These are phyloP conservation scores for Nyctereutes procyonoides DNA, from an alignment of 2,113 vertebrate genomes.

Conservation along the genomic window DNA sequence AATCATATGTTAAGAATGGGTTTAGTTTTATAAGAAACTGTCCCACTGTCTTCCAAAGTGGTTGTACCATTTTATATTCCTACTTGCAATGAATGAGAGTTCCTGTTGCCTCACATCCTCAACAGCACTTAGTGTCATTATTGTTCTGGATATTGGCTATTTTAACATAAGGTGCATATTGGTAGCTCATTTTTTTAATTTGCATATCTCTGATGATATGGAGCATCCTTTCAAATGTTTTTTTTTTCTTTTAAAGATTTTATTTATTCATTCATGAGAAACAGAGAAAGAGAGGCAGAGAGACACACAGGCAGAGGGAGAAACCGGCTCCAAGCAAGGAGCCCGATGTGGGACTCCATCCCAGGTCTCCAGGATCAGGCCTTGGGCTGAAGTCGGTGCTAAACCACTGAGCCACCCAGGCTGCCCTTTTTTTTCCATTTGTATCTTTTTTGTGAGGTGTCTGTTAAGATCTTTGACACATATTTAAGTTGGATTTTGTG, in stretches of 20 bases:
- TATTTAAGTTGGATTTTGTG: not conserved
- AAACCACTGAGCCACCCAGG: too few species aligned
- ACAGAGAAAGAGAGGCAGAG: too few species aligned
- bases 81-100: not conserved
- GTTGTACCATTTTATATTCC: not conserved
- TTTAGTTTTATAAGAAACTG: not conserved
- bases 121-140: not conserved
- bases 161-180: not conserved
- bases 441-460: not conserved
- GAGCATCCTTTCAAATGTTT: not conserved
- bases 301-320: too few species aligned
- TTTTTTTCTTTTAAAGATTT: not conserved
- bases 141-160: not conserved
- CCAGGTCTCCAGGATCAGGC: too few species aligned
- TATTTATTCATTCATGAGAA: too few species aligned
- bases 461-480: not conserved
- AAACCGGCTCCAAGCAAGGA: too few species aligned
- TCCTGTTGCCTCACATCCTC: not conserved
- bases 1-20: not conserved
- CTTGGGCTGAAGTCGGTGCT: too few species aligned
- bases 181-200: not conserved
- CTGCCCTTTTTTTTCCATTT: not conserved
- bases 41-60: not conserved
- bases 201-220: not conserved
- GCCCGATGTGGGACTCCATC: too few species aligned